These are phyloP conservation scores for Mythimna vitellina DNA, from an alignment of 2,888 invertebrate genomes.

Conservation along the genomic window DNA sequence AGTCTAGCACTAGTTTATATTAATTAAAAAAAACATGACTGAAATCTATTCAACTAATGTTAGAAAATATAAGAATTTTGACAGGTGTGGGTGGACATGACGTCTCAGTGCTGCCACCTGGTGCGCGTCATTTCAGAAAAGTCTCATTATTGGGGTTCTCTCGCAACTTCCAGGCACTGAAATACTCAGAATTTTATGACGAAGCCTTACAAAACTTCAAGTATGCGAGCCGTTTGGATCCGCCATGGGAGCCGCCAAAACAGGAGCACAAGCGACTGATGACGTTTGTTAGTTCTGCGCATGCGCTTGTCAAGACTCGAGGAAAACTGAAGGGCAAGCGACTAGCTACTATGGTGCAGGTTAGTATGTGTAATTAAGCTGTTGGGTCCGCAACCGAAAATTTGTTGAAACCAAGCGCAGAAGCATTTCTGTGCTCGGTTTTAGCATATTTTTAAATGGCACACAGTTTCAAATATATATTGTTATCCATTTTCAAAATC, in stretches of 20 bases:
- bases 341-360: slow-evolving; percentile 92
- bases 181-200: slow-evolving; percentile 94
- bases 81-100: too few species aligned
- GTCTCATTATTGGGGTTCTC: background rate
- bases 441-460: too few species aligned
- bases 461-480: too few species aligned
- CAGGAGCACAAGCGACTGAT: slow-evolving; percentile 91
- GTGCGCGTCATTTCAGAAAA: too few species aligned
- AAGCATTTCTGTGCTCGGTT: too few species aligned
- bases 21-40: too few species aligned
- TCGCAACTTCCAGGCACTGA: slow-evolving; percentile 91
- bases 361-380: slow-evolving; percentile 43
- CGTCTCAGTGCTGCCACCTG: too few species aligned
- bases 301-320: slow-evolving; percentile 91
- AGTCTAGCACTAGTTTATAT: too few species aligned
- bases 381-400: background rate
- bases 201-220: slow-evolving; percentile 93
- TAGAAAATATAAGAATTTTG: too few species aligned
- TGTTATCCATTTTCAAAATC: too few species aligned
- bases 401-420: background rate
- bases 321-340: slow-evolving; percentile 94
- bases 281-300: slow-evolving; percentile 92
- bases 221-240: slow-evolving; percentile 93
- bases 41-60: too few species aligned
- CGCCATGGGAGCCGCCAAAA: slow-evolving; percentile 93